Base-by-base conservation (phyloP, 2,797 vertebrate genomes). In the Enteromius mattozi region DNA sequence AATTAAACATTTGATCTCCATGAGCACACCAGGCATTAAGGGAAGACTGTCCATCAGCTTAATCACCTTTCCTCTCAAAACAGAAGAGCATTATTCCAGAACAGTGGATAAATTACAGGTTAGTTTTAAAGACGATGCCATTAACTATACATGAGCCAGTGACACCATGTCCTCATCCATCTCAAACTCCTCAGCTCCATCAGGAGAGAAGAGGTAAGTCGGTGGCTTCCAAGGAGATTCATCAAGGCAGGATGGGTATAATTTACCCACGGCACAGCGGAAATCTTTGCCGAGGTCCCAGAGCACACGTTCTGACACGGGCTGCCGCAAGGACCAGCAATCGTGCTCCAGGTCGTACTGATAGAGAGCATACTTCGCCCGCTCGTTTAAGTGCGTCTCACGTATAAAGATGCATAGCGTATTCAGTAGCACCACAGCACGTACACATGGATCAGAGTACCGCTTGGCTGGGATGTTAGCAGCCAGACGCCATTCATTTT, bases 221-320 rank as follows among this genome's bases (percentile, higher is more conserved):
- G 98, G 98, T 42, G 98, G 98, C 87, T 99, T 99, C 98, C 98
- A 99, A 0, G 96, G 97, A 65, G 98, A 98, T 84, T 99, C 98
- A 89, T 98, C 97, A 83, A 99, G 95, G 90, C 98, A 99, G 77
- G 98, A 99, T 0, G 98, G 98, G 91, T 99, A 99, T 1, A 99
- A 96, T 90, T 99, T 99, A 81, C 97, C 98, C 89, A 99, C 97
- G 1, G 97, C 96, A 84, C 98, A 99, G 82, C 97, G 96, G 89
- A 99, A 99, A 92, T 98, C 97, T 81, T 97, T 97, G 10, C 98
- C 98, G 65, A 99, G 88, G 86, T 99, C 97, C 97, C 98, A 99
- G n/a, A 99, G 96, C 65, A 98, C 97, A 0, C 98, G 97, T 69
- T 99, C 98, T 0, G 98, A 98, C 88, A 99, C 97, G 0, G 98